phyloP scores from a whole-genome alignment of 2,113 vertebrate species.

The Notarius quadriscutis region DNA sequence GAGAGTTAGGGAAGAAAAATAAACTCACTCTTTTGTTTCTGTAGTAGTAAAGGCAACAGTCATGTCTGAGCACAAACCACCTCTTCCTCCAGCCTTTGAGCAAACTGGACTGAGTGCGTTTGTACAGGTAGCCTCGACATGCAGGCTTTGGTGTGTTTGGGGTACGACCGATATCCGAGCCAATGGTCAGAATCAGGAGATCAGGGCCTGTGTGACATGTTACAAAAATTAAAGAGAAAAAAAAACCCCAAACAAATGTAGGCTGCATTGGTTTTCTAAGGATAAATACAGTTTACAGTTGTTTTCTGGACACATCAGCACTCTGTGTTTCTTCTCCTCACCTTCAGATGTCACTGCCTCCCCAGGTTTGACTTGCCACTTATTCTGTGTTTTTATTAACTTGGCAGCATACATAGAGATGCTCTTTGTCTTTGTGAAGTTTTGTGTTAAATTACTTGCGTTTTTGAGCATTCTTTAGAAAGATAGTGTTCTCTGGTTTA shows the following conservation, averaged over 20 bases:
- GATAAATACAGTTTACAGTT: background rate
- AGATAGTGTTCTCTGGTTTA: background rate
- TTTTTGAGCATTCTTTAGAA: background rate
- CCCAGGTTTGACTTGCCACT: background rate
- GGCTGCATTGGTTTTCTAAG: background rate
- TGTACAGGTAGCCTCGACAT: constrained; percentile 86
- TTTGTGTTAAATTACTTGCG: background rate
- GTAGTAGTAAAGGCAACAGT: constrained; percentile 85
- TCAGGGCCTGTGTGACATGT: constrained; percentile 76
- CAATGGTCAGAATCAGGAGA: constrained; percentile 81
- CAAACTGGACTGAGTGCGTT: constrained; percentile 82
- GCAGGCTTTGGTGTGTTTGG: constrained; percentile 83
- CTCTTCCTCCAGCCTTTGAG: constrained; percentile 92
- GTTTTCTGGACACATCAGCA: background rate
- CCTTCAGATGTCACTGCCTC: background rate
- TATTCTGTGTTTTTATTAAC: background rate
- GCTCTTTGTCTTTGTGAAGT: background rate
- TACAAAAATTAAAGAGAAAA: background rate
- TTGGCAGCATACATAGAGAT: background rate
- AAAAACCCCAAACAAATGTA: background rate
- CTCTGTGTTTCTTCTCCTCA: background rate
- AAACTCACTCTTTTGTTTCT: constrained; percentile 84
- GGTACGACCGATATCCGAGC: constrained; percentile 83
- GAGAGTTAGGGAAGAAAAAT: background rate
- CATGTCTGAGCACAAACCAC: constrained; percentile 88